phyloP scores from a whole-genome alignment of 2,113 vertebrate genomes.

The Barnardius zonarius region DNA sequence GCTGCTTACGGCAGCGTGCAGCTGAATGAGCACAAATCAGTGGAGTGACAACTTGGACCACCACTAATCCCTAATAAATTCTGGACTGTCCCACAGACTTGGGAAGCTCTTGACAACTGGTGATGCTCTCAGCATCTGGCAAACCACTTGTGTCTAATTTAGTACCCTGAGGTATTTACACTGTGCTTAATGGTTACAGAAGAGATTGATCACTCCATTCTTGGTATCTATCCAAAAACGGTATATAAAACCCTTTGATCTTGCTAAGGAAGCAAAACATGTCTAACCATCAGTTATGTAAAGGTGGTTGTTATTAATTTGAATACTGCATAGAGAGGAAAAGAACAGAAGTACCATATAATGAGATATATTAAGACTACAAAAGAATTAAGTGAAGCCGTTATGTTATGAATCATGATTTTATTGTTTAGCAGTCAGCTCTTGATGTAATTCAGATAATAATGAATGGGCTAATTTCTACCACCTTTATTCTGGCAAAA shows the following conservation, averaged over 20 bases:
- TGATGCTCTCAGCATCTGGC: conserved; percentile 59
- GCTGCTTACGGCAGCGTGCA: neutral
- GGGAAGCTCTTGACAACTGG: conserved; percentile 48
- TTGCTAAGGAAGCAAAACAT: conserved; percentile 51
- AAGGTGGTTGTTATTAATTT: conserved; percentile 64
- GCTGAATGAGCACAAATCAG: conserved; percentile 61
- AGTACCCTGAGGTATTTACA: conserved; percentile 44
- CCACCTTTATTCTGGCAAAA: conserved; percentile 50
- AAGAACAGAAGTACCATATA: conserved; percentile 65
- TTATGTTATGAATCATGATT: conserved; percentile 56
- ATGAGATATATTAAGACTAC: conserved; percentile 54
- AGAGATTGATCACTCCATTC: conserved; percentile 27
- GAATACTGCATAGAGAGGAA: conserved; percentile 56
- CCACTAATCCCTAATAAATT: conserved; percentile 60
- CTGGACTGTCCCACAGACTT: conserved; percentile 26
- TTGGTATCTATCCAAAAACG: conserved; percentile 47
- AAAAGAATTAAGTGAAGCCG: conserved; percentile 51
- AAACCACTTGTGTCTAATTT: conserved; percentile 33
- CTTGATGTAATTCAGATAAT: conserved; percentile 62
- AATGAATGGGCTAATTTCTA: conserved; percentile 59
- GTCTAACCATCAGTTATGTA: conserved; percentile 52
- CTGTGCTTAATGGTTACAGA: conserved; percentile 32
- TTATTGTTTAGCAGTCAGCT: conserved; percentile 57
- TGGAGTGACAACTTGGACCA: conserved; percentile 7
- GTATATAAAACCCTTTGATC: conserved; percentile 56